phyloP scores from a whole-genome alignment of 2,113 vertebrate genomes.

The Coturnix japonica region DNA sequence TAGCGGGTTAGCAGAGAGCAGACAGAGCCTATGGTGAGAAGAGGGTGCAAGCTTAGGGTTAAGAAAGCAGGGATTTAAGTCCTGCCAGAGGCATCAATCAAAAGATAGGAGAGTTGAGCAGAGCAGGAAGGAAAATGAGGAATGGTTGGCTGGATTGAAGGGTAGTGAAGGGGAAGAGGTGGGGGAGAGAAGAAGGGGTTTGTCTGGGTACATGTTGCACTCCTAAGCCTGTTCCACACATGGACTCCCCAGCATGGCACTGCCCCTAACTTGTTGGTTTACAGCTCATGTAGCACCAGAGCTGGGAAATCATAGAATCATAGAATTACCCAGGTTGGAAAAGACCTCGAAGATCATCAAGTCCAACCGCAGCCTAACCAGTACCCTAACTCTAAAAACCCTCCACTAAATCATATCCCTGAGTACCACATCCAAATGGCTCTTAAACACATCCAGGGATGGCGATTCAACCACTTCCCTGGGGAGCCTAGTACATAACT shows the following conservation, averaged over 20 bases:
- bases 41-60: neutral
- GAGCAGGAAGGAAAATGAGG: neutral
- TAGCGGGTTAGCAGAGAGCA: neutral
- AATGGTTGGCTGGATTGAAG: neutral
- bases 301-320: neutral
- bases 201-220: neutral
- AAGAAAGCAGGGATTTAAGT: constrained; percentile 1
- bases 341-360: no score
- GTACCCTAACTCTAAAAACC: no score
- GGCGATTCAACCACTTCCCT: no score
- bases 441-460: no score
- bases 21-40: neutral
- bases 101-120: neutral
- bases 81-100: neutral
- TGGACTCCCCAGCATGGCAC: no score
- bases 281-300: neutral
- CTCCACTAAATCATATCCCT: no score
- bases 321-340: no score
- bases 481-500: no score
- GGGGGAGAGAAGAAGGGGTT: neutral
- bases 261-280: neutral
- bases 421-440: no score
- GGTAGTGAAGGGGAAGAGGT: no score
- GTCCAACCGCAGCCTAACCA: no score
- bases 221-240: neutral